Base-by-base conservation (phyloP, 1,140 invertebrate species). In the Sinonovacula constricta region DNA sequence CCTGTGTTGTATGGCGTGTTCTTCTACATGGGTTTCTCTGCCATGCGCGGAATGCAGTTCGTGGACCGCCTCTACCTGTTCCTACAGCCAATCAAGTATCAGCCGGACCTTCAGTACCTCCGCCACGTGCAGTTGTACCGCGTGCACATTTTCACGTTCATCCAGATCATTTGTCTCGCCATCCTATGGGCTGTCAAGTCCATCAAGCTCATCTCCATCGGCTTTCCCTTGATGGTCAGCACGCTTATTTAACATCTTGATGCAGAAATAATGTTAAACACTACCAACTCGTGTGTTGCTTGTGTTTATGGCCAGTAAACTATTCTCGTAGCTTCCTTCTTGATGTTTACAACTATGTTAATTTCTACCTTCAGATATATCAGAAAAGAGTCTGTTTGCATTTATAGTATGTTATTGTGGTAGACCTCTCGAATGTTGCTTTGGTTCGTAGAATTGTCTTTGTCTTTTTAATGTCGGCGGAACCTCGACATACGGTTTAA, bases 1-100 rank as follows among this genome's bases (percentile, higher is more conserved):
- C 92, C 94, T 3, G 94, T 94, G 7, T 91, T 99, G 14, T 99
- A 98, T 91, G 98, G 98, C 49, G 98, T 99, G 14, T 99, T 99
- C 91, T 93, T 99, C 4, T 99, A 99, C 90, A 99, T 99, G 98
- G 98, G 98, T 59, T 96, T 97, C 56, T 96, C 97, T 53, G 98
- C 98, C 12, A 91, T 99, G 1, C 96, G 97, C 90, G 97, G 97
- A 77, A 94, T 98, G 71, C 92, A 92, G 91, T 94, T 98, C 86
- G 96, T 98, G 87, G 96, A 98, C 81, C 93, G 96, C 56, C 90
- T 96, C 63, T 93, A 95, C 81, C 91, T 99, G 14, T 94, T 97
- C 67, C 94, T 98, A 81, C 97, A 97, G 94, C 97, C 97, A 0
- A 95, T 95, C 0, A 98, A 98, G 91, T 96, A 98, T 89, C 96